These are phyloP conservation scores for Aradus depressus DNA, from an alignment of 2,888 invertebrate species.

Conservation along the genomic window DNA sequence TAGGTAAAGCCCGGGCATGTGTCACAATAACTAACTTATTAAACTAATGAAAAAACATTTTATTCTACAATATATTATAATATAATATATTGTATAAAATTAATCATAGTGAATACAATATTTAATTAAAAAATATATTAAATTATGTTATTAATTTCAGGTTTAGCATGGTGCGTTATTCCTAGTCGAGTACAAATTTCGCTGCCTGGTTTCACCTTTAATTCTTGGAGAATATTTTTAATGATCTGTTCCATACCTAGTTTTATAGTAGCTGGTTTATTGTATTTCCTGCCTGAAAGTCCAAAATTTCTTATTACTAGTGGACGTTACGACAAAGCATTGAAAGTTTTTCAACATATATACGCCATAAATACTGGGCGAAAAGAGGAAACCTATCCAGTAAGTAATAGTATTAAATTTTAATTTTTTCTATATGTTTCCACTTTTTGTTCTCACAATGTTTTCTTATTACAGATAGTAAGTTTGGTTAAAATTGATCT, in stretches of 20 bases:
- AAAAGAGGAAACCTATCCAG: slow-evolving; percentile 61
- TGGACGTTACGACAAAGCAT: slow-evolving; percentile 66
- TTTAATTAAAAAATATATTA: no score
- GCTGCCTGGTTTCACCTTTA: slow-evolving; percentile 61
- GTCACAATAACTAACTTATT: no score
- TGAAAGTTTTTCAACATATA: slow-evolving; percentile 69
- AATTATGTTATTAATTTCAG: slow-evolving; percentile 36
- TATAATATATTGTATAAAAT: no score
- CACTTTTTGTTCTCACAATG: background rate
- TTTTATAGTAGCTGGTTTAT: slow-evolving; percentile 69
- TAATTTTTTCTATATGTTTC: background rate
- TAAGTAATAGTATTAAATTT: slow-evolving; percentile 38
- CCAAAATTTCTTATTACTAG: slow-evolving; percentile 76
- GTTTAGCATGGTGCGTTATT: slow-evolving; percentile 47
- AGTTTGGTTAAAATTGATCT: slow-evolving; percentile 2
- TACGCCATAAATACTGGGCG: slow-evolving; percentile 72
- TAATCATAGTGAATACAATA: no score
- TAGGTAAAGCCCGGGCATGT: no score
- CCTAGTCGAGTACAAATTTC: slow-evolving; percentile 52
- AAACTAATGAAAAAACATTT: no score
- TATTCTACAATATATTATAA: no score
- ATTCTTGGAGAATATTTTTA: slow-evolving; percentile 87
- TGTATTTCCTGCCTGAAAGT: slow-evolving; percentile 78
- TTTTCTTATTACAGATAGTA: slow-evolving; percentile 1
- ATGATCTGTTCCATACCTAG: slow-evolving; percentile 80